Evolutionary conservation across 2,797 vertebrate genomes (phyloP).

Genomic region (Hylomyscus alleni): DNA sequence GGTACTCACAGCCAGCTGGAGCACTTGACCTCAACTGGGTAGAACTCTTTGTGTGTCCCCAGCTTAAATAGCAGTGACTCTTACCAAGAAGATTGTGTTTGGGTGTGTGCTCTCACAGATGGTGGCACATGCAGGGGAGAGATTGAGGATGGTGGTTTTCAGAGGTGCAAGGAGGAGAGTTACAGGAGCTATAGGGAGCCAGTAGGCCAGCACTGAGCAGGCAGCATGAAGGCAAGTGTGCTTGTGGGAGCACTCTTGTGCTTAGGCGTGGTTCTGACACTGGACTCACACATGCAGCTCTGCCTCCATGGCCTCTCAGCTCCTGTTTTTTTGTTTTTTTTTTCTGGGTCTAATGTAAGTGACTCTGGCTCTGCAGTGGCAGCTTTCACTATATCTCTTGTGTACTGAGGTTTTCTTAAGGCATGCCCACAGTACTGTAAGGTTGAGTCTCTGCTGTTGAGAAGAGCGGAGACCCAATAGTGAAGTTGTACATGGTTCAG

Average conservation of each 20-base stretch:
- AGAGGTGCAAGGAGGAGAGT: not conserved
- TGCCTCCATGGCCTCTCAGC: not conserved
- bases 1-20: not conserved
- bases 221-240: not conserved
- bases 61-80: not conserved
- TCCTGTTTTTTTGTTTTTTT: not conserved
- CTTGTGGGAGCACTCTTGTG: not conserved
- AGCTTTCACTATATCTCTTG: not conserved
- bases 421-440: accelerated
- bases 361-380: not conserved
- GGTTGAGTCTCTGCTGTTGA: not conserved
- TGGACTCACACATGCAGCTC: too few species aligned
- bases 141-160: not conserved
- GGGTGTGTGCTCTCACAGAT: not conserved
- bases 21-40: not conserved
- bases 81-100: not conserved
- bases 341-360: not conserved
- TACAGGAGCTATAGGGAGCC: not conserved
- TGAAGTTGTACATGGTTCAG: not conserved
- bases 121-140: not conserved
- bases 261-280: not conserved
- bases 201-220: not conserved
- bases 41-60: not conserved
- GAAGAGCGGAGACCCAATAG: too few species aligned
- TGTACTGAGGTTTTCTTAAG: not conserved